Conservation (phyloP, 2,888 invertebrate genomes). For the Thymelicus lineola region DNA sequence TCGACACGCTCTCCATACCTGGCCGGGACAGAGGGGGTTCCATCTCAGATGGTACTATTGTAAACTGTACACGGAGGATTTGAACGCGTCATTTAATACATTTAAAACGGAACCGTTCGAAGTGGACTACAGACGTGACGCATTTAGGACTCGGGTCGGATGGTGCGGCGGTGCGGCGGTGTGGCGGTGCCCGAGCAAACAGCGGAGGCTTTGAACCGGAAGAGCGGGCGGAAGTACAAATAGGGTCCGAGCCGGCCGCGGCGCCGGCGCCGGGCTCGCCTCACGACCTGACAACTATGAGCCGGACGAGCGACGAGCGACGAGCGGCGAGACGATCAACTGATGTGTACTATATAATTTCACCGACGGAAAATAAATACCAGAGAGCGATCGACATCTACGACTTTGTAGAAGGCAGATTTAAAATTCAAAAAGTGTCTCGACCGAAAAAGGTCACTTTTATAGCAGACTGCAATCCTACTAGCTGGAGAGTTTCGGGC, state of each 20-base stretch:
- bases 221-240: constrained; percentile 62
- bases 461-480: too few relatives aligned
- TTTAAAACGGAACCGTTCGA: neutral
- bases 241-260: constrained; percentile 54
- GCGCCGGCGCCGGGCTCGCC: constrained; percentile 42
- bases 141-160: constrained; percentile 11
- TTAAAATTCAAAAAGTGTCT: too few relatives aligned
- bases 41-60: neutral
- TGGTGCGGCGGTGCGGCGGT: constrained; percentile 38
- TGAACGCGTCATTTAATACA: neutral
- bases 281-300: too few relatives aligned
- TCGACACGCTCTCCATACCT: constrained; percentile 62
- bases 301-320: too few relatives aligned
- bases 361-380: too few relatives aligned
- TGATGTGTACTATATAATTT: too few relatives aligned
- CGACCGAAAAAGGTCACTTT: too few relatives aligned
- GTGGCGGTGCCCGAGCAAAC: constrained; percentile 48
- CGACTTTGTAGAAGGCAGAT: too few relatives aligned
- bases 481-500: too few relatives aligned
- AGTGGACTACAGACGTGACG: neutral
- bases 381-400: too few relatives aligned
- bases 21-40: constrained; percentile 27
- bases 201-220: constrained; percentile 62
- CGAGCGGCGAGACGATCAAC: too few relatives aligned
- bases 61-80: neutral